phyloP scores from a whole-genome alignment of 2,888 invertebrate genomes.

The Trilocha varians region DNA sequence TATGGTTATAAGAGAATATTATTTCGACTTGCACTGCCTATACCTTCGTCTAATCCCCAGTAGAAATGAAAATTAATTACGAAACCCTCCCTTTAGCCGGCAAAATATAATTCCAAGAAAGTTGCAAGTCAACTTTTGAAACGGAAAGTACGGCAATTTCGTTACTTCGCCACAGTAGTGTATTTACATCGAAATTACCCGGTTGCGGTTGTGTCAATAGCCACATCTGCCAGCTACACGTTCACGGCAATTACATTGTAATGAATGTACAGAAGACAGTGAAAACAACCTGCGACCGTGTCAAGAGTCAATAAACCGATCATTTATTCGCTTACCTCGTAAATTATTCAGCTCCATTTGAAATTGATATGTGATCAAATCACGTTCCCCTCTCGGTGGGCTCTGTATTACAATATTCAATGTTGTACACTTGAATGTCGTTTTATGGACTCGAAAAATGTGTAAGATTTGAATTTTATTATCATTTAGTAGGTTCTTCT shows the following conservation, averaged over 20 bases:
- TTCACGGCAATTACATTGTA: constrained; percentile 18
- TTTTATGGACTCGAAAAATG: background rate
- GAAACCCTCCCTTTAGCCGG: too few species aligned
- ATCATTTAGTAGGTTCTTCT: too few species aligned
- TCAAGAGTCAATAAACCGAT: constrained; percentile 3
- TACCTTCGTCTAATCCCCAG: too few species aligned
- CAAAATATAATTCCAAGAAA: background rate
- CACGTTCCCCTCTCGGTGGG: background rate
- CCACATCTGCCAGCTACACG: constrained; percentile 27
- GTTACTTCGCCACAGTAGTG: constrained; percentile 6
- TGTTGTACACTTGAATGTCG: background rate
- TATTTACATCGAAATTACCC: constrained; percentile 26
- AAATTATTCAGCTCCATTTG: constrained; percentile 1
- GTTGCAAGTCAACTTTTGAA: background rate
- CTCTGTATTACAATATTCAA: background rate
- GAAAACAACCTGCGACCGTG: constrained; percentile 6
- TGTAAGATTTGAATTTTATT: background rate
- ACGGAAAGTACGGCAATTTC: background rate
- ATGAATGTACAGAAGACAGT: constrained; percentile 9
- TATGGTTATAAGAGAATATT: too few species aligned
- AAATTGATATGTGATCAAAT: background rate
- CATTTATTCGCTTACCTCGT: background rate
- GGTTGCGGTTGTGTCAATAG: constrained; percentile 14
- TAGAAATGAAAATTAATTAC: too few species aligned
- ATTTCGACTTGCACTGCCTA: too few species aligned